phyloP scores from a whole-genome alignment of 2,888 invertebrate species.

The Laothoe populi region DNA sequence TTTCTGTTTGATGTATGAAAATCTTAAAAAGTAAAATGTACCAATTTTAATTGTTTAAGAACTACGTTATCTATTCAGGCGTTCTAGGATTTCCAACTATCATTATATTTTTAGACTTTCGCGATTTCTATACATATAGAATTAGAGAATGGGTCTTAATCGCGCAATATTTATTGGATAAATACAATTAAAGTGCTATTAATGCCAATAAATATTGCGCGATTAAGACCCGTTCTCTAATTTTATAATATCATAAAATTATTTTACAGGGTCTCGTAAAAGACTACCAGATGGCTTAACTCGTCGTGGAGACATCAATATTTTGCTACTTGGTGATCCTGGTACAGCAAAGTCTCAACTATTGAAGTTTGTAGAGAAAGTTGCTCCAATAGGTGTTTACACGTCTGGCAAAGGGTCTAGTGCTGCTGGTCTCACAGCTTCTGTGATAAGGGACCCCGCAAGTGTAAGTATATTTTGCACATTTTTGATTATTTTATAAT shows the following conservation, averaged over 20 bases:
- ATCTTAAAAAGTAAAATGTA: no score
- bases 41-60: no score
- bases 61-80: no score
- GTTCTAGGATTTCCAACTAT: no score
- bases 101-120: no score
- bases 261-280: constrained; percentile 88
- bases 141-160: no score
- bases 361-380: constrained; percentile 98
- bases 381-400: constrained; percentile 96
- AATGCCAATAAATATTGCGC: no score
- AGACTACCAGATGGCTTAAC: constrained; percentile 97
- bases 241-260: not conserved
- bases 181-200: no score
- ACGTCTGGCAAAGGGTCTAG: constrained; percentile 99
- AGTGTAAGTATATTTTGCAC: constrained; percentile 86
- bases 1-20: no score
- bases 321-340: constrained; percentile 97
- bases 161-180: no score
- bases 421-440: constrained; percentile 99
- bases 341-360: constrained; percentile 99
- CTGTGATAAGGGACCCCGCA: constrained; percentile 96
- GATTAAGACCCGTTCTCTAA: no score
- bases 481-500: not conserved
- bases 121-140: no score
- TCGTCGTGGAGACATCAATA: constrained; percentile 98